Evolutionary conservation across 2,113 vertebrate species (phyloP).

Genomic region (Bufo gargarizans): DNA sequence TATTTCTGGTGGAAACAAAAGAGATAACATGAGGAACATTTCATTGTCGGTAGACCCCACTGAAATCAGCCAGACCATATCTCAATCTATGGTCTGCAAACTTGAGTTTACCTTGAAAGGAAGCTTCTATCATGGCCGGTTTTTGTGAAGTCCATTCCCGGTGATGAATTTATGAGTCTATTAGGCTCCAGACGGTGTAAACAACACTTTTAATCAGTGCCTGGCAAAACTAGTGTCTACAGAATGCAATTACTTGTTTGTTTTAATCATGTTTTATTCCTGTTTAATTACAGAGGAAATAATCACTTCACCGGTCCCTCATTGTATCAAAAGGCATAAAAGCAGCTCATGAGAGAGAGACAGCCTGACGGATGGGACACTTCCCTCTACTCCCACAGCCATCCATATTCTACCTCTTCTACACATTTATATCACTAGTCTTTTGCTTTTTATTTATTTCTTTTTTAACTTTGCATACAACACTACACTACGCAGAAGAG

Average conservation of each 20-base stretch:
- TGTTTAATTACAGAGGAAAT: conserved; percentile 54
- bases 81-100: background rate
- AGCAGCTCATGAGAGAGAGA: background rate
- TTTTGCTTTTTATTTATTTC: background rate
- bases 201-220: conserved; percentile 54
- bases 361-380: conserved; percentile 20
- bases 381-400: conserved; percentile 18
- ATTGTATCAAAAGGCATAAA: conserved; percentile 33
- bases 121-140: background rate
- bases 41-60: background rate
- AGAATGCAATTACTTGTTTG: conserved; percentile 57
- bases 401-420: background rate
- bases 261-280: conserved; percentile 56
- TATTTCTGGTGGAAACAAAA: background rate
- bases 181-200: conserved; percentile 43
- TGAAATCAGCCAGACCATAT: background rate
- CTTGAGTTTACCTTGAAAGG: background rate
- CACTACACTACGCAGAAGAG: background rate
- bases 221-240: conserved; percentile 12
- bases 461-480: background rate
- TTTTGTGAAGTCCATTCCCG: background rate
- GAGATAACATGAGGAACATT: background rate
- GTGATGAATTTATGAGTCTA: conserved; percentile 56
- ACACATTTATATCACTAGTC: background rate
- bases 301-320: conserved; percentile 32